These are phyloP conservation scores for Anoplophora glabripennis DNA, from an alignment of 1,140 invertebrate genomes.

Conservation along the genomic window DNA sequence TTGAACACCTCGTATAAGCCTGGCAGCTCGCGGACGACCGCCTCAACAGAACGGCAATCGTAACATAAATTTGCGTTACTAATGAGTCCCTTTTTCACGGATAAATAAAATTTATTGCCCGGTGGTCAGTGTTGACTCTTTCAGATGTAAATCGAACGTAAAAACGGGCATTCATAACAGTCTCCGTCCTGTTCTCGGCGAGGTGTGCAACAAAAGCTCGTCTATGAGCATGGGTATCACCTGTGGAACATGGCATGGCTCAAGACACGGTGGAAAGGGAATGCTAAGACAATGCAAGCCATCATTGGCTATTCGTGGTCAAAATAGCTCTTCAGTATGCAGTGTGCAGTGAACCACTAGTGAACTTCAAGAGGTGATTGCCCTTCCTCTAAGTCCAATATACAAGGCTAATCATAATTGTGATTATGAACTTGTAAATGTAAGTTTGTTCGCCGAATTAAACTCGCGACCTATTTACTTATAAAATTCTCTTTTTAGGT, in stretches of 20 bases:
- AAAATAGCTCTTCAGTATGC: conserved; percentile 29
- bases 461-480: not conserved
- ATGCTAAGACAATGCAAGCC: conserved; percentile 18
- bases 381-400: conserved; percentile 27
- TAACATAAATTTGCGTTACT: too few relatives aligned
- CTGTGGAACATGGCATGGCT: conserved; percentile 7
- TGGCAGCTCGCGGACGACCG: too few relatives aligned
- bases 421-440: conserved; percentile 26
- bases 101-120: too few relatives aligned
- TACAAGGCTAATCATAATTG: conserved; percentile 29
- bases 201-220: too few relatives aligned
- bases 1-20: too few relatives aligned
- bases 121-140: too few relatives aligned
- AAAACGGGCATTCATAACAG: too few relatives aligned
- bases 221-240: not conserved
- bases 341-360: conserved; percentile 30
- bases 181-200: too few relatives aligned
- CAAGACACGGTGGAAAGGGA: conserved; percentile 8
- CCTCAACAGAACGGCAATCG: too few relatives aligned
- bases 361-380: conserved; percentile 32
- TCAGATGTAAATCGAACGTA: too few relatives aligned
- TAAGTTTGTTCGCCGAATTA: conserved; percentile 9
- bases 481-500: not conserved
- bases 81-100: too few relatives aligned
- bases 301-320: conserved; percentile 16